Percentiles rank a stretch among this genome's conserved stretches.
These are phyloP conservation scores for Oeneis ivallda DNA, from an alignment of 2,888 invertebrate species.

Conservation along the genomic window DNA sequence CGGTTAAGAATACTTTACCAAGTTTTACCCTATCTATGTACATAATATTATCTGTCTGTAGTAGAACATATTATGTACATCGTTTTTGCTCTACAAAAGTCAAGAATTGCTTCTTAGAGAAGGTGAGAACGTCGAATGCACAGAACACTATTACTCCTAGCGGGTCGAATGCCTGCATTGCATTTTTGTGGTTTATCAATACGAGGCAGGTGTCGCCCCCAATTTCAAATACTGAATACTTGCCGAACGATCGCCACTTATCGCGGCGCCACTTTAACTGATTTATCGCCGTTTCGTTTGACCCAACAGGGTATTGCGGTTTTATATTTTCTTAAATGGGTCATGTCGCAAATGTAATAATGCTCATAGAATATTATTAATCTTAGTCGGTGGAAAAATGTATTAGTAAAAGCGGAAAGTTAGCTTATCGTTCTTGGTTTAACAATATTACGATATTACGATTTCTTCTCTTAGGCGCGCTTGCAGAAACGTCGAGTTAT, in stretches of 20 bases:
- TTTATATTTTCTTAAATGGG: constrained; percentile 23
- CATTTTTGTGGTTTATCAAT: constrained; percentile 39
- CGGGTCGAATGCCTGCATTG: constrained; percentile 22
- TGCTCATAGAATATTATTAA: background rate
- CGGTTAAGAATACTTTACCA: no score
- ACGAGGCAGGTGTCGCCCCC: constrained; percentile 55
- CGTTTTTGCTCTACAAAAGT: constrained; percentile 4
- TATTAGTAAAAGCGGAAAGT: background rate
- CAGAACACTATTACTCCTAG: no score
- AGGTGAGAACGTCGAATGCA: background rate
- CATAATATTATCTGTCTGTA: constrained; percentile 24
- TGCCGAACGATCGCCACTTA: constrained; percentile 61
- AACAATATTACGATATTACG: no score
- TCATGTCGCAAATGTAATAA: constrained; percentile 7
- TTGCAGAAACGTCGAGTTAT: no score
- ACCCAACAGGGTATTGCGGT: constrained; percentile 35
- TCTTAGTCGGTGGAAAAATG: background rate
- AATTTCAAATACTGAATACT: constrained; percentile 59
- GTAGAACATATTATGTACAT: background rate
- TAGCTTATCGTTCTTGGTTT: no score
- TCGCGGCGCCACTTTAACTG: constrained; percentile 47
- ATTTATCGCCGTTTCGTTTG: constrained; percentile 42
- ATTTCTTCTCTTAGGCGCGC: no score
- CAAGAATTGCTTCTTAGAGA: constrained; percentile 3
- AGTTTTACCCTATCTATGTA: no score